Conservation (phyloP, 2,888 invertebrate species). For the Chrysotoxum bicinctum region DNA sequence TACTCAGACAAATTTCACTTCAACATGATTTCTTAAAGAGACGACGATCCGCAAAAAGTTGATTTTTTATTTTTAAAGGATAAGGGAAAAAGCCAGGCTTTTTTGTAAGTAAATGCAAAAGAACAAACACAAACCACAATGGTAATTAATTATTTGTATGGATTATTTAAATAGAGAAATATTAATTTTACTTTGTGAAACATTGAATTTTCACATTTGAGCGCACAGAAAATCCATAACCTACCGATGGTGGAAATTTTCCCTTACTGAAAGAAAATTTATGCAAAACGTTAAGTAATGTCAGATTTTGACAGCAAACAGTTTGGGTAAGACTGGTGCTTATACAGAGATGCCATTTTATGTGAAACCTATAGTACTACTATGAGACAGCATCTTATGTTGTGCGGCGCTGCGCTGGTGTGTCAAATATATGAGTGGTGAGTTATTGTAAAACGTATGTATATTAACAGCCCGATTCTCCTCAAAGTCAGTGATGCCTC, state of each 20-base stretch:
- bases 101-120: not conserved
- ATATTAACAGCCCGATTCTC: too few species aligned
- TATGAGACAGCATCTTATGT: too few species aligned
- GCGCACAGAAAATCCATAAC: slow-evolving; percentile 40
- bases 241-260: slow-evolving; percentile 42
- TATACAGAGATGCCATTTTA: not conserved
- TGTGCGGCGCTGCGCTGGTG: too few species aligned
- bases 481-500: too few species aligned
- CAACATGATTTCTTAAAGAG: slow-evolving; percentile 10
- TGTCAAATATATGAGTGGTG: too few species aligned
- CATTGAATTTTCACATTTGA: slow-evolving; percentile 36
- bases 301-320: slow-evolving; percentile 23
- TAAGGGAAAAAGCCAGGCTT: not conserved
- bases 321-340: slow-evolving; percentile 27
- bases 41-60: not conserved
- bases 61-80: not conserved
- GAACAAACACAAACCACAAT: not conserved
- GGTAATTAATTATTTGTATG: not conserved
- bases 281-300: slow-evolving; percentile 53
- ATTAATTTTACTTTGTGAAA: slow-evolving; percentile 39
- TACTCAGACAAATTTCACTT: not conserved
- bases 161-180: not conserved
- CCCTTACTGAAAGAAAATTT: slow-evolving; percentile 54
- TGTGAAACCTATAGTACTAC: too few species aligned
- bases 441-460: too few species aligned